Evolutionary conservation across 2,797 vertebrate genomes (phyloP), one percentile per base, ranked within the genome.

Genomic region (Coranthus polyacanthus): DNA sequence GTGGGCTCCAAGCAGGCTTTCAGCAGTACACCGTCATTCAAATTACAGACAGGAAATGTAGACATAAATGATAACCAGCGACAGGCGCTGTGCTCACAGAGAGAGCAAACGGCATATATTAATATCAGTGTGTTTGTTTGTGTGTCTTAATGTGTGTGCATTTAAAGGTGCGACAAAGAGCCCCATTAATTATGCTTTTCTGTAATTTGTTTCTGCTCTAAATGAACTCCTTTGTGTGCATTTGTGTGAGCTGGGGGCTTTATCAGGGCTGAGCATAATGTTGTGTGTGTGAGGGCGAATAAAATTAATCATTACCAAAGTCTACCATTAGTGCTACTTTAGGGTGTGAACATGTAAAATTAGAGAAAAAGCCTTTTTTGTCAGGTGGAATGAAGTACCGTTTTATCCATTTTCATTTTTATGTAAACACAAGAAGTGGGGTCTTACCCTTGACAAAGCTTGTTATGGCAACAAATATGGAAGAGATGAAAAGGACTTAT

Each of bases 41-140:
- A 86, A 86, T 86, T 72, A 82, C 70, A 72, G 54, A 68, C 71
- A 52, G 76, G 82, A 81, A 75, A 83, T 65, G 78, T 62, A 73
- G 83, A 81, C 64, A 50, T 73, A 80, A 87, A 82, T 85, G 84
- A 88, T 78, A 88, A 88, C 65, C 57, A 65, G 72, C 26, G n/a
- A 74, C 62, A 60, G 34, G 56, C 56, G 9, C 20, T 20, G 46
- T 50, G 73, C 53, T 73, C 51, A 51, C 2, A 26, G 53, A 70
- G 34, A 57, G 39, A 56, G 70, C 72, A 79, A 81, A 81, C 52
- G 72, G 49, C 47, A 34, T 54, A 44, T 9, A 11, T 42, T 42
- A 32, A 78, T 67, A 66, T 66, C 38, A 44, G 29, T 18, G 41
- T 16, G 34, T 50, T 45, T 70, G 38, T 39, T 43, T 45, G 55